Conservation (phyloP, 2,797 vertebrate genomes). For the Sebastes dallii region DNA sequence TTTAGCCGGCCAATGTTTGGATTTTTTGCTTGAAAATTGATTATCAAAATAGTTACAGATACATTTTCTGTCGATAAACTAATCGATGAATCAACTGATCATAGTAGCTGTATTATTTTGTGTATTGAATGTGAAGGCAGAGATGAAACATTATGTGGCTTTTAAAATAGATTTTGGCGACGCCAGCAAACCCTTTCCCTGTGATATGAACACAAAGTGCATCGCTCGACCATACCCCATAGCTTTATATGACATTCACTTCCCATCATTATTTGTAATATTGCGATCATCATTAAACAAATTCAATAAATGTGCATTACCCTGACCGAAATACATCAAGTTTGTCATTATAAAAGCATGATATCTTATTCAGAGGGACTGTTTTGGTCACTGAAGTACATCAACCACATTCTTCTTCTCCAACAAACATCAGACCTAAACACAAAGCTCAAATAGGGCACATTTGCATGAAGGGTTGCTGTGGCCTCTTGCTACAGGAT, state of each 20-base stretch:
- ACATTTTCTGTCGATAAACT: background rate
- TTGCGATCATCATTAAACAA: background rate
- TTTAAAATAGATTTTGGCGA: accelerated
- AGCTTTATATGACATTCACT: background rate
- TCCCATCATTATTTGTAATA: background rate
- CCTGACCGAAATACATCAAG: background rate
- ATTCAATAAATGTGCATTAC: background rate
- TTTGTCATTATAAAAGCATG: background rate
- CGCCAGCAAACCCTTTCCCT: background rate
- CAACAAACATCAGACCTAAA: background rate
- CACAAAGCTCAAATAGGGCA: background rate
- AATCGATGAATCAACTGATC: background rate
- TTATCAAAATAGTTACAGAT: background rate
- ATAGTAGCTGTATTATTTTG: background rate
- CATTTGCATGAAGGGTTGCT: background rate
- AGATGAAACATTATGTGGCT: background rate
- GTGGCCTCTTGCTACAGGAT: too few species aligned
- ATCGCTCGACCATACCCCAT: background rate
- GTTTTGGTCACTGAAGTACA: background rate
- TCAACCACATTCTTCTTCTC: background rate
- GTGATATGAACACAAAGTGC: background rate
- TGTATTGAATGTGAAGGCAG: background rate
- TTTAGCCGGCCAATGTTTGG: background rate
- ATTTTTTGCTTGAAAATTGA: background rate
- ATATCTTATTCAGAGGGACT: background rate